Percentiles rank a stretch among this genome's conserved stretches.
Evolutionary conservation across 2,113 vertebrate species (phyloP).

Genomic region (Lates calcarifer): DNA sequence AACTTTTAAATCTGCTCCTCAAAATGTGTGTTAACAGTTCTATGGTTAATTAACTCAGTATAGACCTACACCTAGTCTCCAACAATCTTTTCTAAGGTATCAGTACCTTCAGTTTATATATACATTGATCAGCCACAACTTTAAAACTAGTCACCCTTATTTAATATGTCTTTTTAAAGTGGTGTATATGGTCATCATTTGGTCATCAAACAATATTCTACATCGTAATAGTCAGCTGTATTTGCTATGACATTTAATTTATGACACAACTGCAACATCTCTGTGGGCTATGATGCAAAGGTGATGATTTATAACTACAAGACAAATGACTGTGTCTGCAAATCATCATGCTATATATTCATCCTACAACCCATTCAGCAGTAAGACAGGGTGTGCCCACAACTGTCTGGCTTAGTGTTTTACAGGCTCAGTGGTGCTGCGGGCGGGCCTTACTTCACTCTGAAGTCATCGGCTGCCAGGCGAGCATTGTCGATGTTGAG

Average conservation of each 20-base stretch:
- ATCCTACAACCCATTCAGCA: slow-evolving; percentile 13
- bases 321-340: slow-evolving; percentile 26
- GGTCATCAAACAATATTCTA: background rate
- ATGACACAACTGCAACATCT: background rate
- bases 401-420: slow-evolving; percentile 53
- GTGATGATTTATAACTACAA: slow-evolving; percentile 32
- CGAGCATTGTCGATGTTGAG: slow-evolving; percentile 87
- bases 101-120: background rate
- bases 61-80: background rate
- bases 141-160: too few species aligned
- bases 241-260: slow-evolving; percentile 28
- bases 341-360: slow-evolving; percentile 22
- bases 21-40: background rate
- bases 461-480: slow-evolving; percentile 87
- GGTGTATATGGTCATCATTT: background rate
- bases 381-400: slow-evolving; percentile 48
- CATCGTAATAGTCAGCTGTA: slow-evolving; percentile 28
- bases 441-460: slow-evolving; percentile 82
- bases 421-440: background rate
- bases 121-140: too few species aligned
- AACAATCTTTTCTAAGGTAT: background rate
- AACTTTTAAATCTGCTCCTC: background rate
- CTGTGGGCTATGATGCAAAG: slow-evolving; percentile 16
- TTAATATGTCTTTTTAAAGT: too few species aligned
- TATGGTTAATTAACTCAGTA: background rate